Percentiles rank a stretch among this genome's conserved stretches.
Conservation (phyloP, 2,888 invertebrate species). For the Leucophora obtusa region DNA sequence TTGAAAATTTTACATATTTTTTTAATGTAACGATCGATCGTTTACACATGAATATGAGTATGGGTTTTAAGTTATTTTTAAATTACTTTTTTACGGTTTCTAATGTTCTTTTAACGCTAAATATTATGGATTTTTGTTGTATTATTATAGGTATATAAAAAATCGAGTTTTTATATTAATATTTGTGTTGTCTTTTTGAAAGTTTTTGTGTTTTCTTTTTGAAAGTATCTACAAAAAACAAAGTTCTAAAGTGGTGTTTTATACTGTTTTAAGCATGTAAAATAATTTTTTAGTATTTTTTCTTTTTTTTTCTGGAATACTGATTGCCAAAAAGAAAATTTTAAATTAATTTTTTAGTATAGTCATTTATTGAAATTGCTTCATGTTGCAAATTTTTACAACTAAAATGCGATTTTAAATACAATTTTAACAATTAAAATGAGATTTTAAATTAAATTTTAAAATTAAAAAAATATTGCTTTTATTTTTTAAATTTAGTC, state of each 20-base stretch:
- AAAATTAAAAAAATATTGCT: too few species aligned
- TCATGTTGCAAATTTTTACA: constrained; percentile 25
- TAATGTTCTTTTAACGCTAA: constrained; percentile 49
- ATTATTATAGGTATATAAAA: constrained; percentile 45
- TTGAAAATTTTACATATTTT: constrained; percentile 49
- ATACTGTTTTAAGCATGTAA: constrained; percentile 8
- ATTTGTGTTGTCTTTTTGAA: constrained; percentile 28
- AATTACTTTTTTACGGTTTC: constrained; percentile 23
- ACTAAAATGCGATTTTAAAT: too few species aligned
- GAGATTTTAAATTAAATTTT: too few species aligned
- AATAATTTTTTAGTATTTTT: constrained; percentile 2
- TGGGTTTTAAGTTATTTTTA: constrained; percentile 12
- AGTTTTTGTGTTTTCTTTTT: constrained; percentile 32
- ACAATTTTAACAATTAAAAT: neutral
- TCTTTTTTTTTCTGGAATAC: constrained; percentile 39
- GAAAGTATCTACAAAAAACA: constrained; percentile 63
- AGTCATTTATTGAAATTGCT: constrained; percentile 61
- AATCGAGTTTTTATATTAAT: constrained; percentile 41
- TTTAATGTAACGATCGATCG: constrained; percentile 40
- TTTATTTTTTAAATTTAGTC: too few species aligned
- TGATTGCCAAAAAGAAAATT: constrained; percentile 31
- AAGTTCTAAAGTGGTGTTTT: constrained; percentile 37
- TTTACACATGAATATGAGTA: constrained; percentile 49
- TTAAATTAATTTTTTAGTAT: constrained; percentile 36
- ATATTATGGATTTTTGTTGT: constrained; percentile 16